These are phyloP conservation scores for Scaptomyza caliginosa DNA, from an alignment of 2,888 invertebrate species.

Conservation along the genomic window DNA sequence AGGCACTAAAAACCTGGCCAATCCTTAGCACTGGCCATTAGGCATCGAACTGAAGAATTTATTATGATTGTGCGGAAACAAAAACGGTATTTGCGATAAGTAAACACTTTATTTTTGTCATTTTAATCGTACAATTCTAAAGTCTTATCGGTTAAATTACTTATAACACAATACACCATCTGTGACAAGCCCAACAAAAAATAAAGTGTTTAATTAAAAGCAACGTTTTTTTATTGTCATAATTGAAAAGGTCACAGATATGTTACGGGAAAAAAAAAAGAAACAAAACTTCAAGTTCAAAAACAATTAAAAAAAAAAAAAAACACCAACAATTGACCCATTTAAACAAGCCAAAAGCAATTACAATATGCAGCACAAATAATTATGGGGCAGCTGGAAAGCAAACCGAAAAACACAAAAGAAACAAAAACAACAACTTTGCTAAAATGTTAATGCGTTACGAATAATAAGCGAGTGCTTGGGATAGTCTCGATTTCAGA, in stretches of 20 bases:
- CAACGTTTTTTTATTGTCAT: conserved; percentile 6
- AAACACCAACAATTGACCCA: conserved; percentile 55
- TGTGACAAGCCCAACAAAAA: conserved; percentile 39
- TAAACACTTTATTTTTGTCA: conserved; percentile 18
- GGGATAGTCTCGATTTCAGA: conserved; percentile 53
- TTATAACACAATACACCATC: conserved; percentile 38
- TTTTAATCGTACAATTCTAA: conserved; percentile 42
- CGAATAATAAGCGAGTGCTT: conserved; percentile 66
- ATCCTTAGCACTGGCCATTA: conserved; percentile 19
- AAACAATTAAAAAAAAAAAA: conserved; percentile 61
- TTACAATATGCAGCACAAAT: conserved; percentile 61
- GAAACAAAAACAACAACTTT: conserved; percentile 36
- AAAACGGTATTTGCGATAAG: conserved; percentile 44
- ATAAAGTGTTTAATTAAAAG: conserved; percentile 32
- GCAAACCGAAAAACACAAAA: no score
- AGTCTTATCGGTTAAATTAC: conserved; percentile 60
- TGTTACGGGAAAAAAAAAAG: conserved; percentile 4
- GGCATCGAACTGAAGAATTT: conserved; percentile 36
- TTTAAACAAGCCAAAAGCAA: conserved; percentile 61
- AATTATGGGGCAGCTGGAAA: conserved; percentile 59
- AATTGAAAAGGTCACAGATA: conserved; percentile 51
- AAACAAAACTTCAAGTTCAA: conserved; percentile 61
- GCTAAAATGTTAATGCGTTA: conserved; percentile 64
- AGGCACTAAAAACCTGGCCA: background rate
- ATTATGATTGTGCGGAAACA: conserved; percentile 18